phyloP scores from a whole-genome alignment of 1,140 invertebrate genomes.

The Macrocentrus cingulum region DNA sequence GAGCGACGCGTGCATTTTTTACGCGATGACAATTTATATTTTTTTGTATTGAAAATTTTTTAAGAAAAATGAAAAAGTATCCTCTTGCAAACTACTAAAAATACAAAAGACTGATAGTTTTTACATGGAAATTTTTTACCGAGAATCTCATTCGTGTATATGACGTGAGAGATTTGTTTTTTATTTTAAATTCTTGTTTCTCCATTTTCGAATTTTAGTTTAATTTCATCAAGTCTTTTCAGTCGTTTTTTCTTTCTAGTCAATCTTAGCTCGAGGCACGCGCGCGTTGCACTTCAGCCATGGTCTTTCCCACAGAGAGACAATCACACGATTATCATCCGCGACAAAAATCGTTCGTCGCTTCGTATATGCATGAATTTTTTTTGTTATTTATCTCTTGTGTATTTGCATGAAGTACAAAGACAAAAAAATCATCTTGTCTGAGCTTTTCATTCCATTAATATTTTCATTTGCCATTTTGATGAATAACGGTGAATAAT shows the following conservation, averaged over 20 bases:
- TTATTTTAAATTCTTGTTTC: background rate
- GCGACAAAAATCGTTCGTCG: conserved; percentile 26
- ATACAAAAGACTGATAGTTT: conserved; percentile 21
- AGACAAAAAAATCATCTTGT: background rate
- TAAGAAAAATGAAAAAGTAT: background rate
- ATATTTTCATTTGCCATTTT: background rate
- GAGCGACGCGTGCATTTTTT: conserved; percentile 17
- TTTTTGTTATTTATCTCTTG: conserved; percentile 1
- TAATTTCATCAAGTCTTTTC: no score
- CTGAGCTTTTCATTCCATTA: background rate
- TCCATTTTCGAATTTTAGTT: no score
- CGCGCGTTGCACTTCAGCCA: conserved; percentile 32
- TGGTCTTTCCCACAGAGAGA: conserved; percentile 35
- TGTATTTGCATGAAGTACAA: background rate
- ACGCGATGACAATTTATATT: conserved; percentile 10
- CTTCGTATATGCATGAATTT: conserved; percentile 28
- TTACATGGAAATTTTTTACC: conserved; percentile 12
- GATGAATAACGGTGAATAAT: background rate
- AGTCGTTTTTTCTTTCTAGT: conserved; percentile 39
- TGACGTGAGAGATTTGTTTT: background rate
- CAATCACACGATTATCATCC: conserved; percentile 37
- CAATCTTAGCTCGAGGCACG: conserved; percentile 39
- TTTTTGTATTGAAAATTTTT: conserved; percentile 7
- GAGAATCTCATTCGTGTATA: no score
- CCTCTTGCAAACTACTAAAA: conserved; percentile 1